Base-by-base conservation (phyloP, 2,113 vertebrate species). In the Talpa occidentalis region DNA sequence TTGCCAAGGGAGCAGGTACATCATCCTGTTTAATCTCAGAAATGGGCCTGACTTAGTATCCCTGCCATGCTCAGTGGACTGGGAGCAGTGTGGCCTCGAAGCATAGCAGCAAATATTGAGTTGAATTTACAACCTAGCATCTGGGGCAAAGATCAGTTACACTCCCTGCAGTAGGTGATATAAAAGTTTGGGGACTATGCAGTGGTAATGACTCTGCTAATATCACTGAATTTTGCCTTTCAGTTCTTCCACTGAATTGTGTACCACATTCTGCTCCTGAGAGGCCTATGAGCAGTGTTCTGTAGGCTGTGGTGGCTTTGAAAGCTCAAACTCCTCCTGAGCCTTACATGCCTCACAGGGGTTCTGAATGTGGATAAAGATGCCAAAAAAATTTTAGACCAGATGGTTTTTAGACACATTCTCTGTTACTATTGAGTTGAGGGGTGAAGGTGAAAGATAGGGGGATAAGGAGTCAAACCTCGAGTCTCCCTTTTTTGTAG, bases 361-460 rank as follows among this genome's bases (percentile, higher is more conserved):
- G 1, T 94, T 90, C 77, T 73, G 28, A 92, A 93, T 80, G 67
- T 28, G 91, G 35, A 88, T 52, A 80, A 85, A 88, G 9, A 85
- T 79, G 26, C 40, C 37, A 52, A 74, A 62, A 91, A 64, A 1
- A 70, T 67, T 78, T 95, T 56, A 70, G 42, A 64, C 21, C 32
- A 32, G 69, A 59, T 70, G 69, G 17, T 73, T 86, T 93, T 93
- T 87, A 96, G 84, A 90, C 8, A 5, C 5, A 1, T 56, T 91
- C 72, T 92, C 37, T 95, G n/a, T 78, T 84, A 42, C 49, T 84
- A 11, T 35, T 90, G 79, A 76, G 2, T 79, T 64, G 22, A n/a
- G 79, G 70, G 2, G 76, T 64, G 22, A n/a, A 26, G 17, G 8
- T 91, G 81, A 30, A 52, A 76, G 24, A 64, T 49, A 24, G 32